A percentile compares a stretch with the other conserved stretches of the same genome.
phyloP scores from a whole-genome alignment of 2,888 invertebrate genomes.

The Sussaba pulchella region DNA sequence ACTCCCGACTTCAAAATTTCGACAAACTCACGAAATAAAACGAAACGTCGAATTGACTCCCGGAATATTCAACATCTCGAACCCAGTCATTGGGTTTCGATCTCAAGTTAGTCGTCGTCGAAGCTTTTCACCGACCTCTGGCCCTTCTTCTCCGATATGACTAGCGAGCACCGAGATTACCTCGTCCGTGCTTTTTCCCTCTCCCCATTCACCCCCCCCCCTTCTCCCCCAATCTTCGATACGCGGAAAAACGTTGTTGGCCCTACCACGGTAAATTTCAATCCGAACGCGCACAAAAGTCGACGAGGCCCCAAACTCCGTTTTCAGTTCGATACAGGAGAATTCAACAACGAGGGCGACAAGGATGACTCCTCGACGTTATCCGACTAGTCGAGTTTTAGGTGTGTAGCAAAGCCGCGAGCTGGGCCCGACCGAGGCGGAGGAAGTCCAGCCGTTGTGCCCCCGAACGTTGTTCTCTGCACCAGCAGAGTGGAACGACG shows the following conservation, averaged over 20 bases:
- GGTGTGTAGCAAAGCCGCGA: slow-evolving; percentile 31
- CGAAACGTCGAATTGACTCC: slow-evolving; percentile 9
- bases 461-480: too few species aligned
- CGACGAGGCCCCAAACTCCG: slow-evolving; percentile 48
- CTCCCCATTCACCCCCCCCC: neutral
- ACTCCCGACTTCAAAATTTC: slow-evolving; percentile 11
- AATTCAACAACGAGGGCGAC: slow-evolving; percentile 59
- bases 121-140: slow-evolving; percentile 41
- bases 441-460: too few species aligned
- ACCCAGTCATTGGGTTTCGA: slow-evolving; percentile 28
- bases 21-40: neutral
- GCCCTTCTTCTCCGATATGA: slow-evolving; percentile 13
- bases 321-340: slow-evolving; percentile 20
- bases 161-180: slow-evolving; percentile 59
- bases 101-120: slow-evolving; percentile 48
- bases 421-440: slow-evolving; percentile 22
- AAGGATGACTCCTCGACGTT: slow-evolving; percentile 55
- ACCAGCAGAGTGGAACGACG: too few species aligned
- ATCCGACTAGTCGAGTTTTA: slow-evolving; percentile 56
- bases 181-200: slow-evolving; percentile 44
- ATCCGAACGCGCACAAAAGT: slow-evolving; percentile 75
- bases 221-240: neutral
- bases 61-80: slow-evolving; percentile 7
- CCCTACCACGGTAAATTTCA: slow-evolving; percentile 81
- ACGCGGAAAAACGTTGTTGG: neutral